Evolutionary conservation across 2,888 invertebrate genomes (phyloP).

Genomic region (Helleia helle): DNA sequence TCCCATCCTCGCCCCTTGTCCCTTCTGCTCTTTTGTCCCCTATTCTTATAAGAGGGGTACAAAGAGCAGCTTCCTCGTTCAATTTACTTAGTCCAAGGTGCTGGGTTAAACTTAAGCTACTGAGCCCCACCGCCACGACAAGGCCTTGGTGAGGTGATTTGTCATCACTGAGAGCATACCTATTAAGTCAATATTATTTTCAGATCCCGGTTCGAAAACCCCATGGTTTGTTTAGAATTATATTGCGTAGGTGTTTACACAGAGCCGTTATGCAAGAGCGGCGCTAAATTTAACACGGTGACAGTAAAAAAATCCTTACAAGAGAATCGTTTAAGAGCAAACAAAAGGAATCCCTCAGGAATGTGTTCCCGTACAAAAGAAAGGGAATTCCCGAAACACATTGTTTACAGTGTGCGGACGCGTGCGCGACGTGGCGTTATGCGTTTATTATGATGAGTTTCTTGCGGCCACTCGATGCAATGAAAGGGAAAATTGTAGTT

Average conservation of each 20-base stretch:
- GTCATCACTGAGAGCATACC: no score
- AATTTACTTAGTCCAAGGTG: no score
- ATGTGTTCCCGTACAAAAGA: conserved; percentile 62
- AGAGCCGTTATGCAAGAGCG: conserved; percentile 38
- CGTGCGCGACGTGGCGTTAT: conserved; percentile 43
- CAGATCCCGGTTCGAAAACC: background rate
- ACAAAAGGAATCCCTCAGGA: conserved; percentile 73
- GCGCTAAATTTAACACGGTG: conserved; percentile 45
- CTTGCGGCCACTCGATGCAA: conserved; percentile 45
- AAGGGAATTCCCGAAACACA: conserved; percentile 68
- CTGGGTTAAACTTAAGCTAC: no score
- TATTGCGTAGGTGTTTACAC: conserved; percentile 19
- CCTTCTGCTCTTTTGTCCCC: no score
- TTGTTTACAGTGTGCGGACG: conserved; percentile 56
- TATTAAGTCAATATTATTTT: background rate
- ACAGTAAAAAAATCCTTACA: conserved; percentile 45
- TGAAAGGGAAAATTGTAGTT: conserved; percentile 69
- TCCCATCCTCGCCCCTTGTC: no score
- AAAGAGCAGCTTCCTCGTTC: no score
- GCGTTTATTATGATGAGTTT: conserved; percentile 52
- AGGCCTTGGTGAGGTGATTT: no score
- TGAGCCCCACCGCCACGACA: no score
- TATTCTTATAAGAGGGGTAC: no score
- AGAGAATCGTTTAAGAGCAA: conserved; percentile 53
- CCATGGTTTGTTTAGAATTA: background rate